phyloP scores from a whole-genome alignment of 2,113 vertebrate genomes.

The Lanius collurio region DNA sequence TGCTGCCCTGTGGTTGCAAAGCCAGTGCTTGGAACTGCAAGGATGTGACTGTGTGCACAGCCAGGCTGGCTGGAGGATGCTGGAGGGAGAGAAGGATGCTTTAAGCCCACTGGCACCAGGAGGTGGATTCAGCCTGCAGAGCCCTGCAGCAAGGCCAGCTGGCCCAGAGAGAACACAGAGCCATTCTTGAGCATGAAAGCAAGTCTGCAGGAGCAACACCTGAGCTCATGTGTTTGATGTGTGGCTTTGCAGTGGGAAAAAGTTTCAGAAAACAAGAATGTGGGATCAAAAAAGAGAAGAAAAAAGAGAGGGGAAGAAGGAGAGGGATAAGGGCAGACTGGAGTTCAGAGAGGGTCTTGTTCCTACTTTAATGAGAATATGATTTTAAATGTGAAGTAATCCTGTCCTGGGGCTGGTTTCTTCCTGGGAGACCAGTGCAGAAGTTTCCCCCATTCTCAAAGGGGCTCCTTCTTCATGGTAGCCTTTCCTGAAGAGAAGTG shows the following conservation, averaged over 20 bases:
- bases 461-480: accelerated
- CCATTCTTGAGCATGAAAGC: background rate
- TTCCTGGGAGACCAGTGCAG: background rate
- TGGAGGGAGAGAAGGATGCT: background rate
- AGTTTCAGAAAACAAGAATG: background rate
- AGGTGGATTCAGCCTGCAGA: background rate
- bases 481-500: background rate
- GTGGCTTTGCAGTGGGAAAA: background rate
- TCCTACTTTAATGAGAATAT: background rate
- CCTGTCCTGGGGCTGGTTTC: background rate
- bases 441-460: background rate
- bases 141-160: background rate
- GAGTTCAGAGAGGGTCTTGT: background rate
- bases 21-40: background rate
- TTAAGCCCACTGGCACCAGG: background rate
- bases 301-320: background rate
- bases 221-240: background rate
- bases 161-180: background rate
- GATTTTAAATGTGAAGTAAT: background rate
- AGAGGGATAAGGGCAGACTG: background rate
- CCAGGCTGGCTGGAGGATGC: background rate
- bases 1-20: background rate
- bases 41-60: background rate
- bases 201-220: background rate
- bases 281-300: background rate